phyloP scores from a whole-genome alignment of 2,888 invertebrate species.

The Tachina grossa region DNA sequence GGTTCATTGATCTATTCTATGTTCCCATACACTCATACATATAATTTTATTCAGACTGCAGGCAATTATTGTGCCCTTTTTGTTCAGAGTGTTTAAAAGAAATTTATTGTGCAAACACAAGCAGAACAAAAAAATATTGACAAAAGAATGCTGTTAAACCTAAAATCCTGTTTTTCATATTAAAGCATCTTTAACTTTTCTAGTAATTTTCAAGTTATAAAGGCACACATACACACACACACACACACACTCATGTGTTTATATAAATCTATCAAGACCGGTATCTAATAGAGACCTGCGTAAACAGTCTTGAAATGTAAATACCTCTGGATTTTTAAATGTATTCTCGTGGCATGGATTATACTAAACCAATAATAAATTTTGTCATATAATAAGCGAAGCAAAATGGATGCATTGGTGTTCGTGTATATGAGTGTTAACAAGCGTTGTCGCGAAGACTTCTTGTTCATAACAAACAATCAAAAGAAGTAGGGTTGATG shows the following conservation, averaged over 20 bases:
- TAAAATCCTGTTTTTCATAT: conserved; percentile 60
- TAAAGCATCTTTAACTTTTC: conserved; percentile 22
- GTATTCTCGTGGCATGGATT: too few relatives aligned
- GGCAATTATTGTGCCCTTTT: conserved; percentile 44
- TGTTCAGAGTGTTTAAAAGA: conserved; percentile 20
- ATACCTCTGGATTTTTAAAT: too few relatives aligned
- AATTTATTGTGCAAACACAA: conserved; percentile 38
- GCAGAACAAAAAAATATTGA: conserved; percentile 13
- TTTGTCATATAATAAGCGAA: too few relatives aligned
- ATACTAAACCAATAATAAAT: too few relatives aligned
- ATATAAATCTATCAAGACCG: conserved; percentile 14
- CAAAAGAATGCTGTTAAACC: conserved; percentile 59
- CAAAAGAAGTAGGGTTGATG: too few relatives aligned
- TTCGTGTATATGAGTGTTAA: too few relatives aligned
- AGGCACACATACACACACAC: not conserved
- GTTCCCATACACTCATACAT: not conserved
- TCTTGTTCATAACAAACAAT: too few relatives aligned
- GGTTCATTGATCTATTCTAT: conserved; percentile 45
- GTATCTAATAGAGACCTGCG: too few relatives aligned
- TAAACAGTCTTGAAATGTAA: too few relatives aligned
- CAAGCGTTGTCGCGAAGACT: too few relatives aligned
- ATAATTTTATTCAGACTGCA: not conserved
- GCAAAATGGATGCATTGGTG: too few relatives aligned
- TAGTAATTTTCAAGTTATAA: not conserved
- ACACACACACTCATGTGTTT: not conserved